Evolutionary conservation across 2,113 vertebrate species (phyloP), one percentile per base, ranked within the genome.

Genomic region (Leptosomus discolor): DNA sequence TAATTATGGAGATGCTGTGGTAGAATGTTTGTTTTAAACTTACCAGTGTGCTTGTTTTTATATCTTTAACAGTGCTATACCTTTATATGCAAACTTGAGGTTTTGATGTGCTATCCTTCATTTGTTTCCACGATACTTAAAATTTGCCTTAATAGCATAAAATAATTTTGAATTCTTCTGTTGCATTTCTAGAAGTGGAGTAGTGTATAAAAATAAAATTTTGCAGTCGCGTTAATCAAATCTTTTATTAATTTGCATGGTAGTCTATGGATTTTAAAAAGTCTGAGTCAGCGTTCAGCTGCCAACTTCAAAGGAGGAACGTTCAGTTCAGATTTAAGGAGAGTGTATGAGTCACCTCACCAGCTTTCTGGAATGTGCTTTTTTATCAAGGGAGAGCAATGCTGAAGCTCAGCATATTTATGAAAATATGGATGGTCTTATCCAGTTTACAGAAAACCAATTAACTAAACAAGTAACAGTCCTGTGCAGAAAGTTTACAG

Each of bases 331-430:
- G 71, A 80, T 91, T 89, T 73, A 71, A 96, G 81, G 17, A 3
- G 76, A 88, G 86, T 8, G 12, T n/a, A 60, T 95, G 97, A 97
- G 60, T 96, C 94, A 96, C 15, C 78, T 90, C 74, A 5, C 22
- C 80, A 96, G 81, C 95, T 93, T 71, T 96, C 86, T 95, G 84
- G 56, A 96, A 94, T 58, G 80, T 79, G 68, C 86, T 92, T 86
- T n/a, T 91, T 92, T 51, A 41, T 92, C 80, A 23, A 57, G 48
- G 84, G 48, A 69, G 37, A 83, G 67, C 74, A 75, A 2, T 19
- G 32, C 57, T 61, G 78, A 37, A 64, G 41, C 39, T 81, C 12
- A 14, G 80, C 67, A 15, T 65, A 7, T 22, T 58, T 91, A 85
- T 61, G 69, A 74, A 65, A 69, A 80, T 65, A 23, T 22, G 63